Evolutionary conservation across 1,140 invertebrate genomes (phyloP).

Genomic region (Trachelipus rathkii): DNA sequence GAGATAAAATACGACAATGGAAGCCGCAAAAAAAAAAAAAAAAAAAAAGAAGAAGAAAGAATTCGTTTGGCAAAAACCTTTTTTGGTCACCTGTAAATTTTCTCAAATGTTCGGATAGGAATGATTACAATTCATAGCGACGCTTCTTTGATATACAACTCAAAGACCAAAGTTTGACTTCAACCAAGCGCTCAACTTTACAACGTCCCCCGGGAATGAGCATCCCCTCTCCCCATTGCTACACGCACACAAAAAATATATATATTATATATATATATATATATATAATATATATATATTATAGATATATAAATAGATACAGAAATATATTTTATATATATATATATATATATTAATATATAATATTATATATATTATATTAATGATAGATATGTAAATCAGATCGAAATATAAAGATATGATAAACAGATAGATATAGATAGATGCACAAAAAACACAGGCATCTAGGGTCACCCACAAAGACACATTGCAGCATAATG

Average conservation of each 20-base stretch:
- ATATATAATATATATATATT: no score
- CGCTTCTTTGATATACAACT: constrained; percentile 7
- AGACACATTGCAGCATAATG: constrained; percentile 2
- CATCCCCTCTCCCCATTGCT: no score
- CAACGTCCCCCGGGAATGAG: neutral
- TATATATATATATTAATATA: no score
- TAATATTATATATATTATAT: no score
- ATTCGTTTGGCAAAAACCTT: neutral
- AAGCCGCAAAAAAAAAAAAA: neutral
- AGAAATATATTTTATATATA: no score
- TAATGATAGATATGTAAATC: no score
- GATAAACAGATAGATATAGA: no score
- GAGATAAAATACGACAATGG: neutral
- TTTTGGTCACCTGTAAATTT: constrained; percentile 10
- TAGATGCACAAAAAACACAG: neutral
- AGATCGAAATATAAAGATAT: no score
- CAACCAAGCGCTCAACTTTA: constrained; percentile 3
- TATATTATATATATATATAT: no score
- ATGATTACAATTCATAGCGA: constrained; percentile 10
- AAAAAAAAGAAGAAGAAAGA: neutral
- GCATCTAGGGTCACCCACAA: neutral
- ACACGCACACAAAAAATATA: no score
- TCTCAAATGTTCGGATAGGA: neutral
- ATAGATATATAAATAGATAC: no score
- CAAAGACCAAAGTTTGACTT: neutral